Conservation (phyloP, 2,797 vertebrate species). For the Pantherophis alleghaniensis region DNA sequence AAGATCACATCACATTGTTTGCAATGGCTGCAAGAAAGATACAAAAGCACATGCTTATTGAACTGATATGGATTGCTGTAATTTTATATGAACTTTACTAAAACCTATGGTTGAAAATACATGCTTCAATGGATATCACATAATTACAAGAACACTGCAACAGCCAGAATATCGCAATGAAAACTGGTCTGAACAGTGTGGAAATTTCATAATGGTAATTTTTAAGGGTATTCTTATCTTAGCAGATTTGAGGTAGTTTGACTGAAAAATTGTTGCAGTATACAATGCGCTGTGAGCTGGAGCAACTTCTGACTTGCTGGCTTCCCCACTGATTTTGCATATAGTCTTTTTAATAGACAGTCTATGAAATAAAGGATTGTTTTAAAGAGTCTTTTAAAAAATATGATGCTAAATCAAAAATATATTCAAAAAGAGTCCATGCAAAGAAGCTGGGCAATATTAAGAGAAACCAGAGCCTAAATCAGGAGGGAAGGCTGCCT, state of each 20-base stretch:
- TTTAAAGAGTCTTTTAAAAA: neutral
- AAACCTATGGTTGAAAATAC: neutral
- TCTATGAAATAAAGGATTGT: neutral
- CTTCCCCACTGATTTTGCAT: neutral
- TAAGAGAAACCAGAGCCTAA: neutral
- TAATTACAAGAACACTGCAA: neutral
- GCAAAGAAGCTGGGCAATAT: neutral
- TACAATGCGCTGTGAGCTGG: neutral
- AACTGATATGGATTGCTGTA: neutral
- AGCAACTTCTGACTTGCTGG: neutral
- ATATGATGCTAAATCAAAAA: neutral
- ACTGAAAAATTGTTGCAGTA: neutral
- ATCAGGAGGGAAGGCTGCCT: neutral
- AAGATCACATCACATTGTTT: neutral
- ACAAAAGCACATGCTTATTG: neutral
- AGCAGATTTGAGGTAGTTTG: neutral
- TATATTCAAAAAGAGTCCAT: neutral
- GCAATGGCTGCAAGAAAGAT: neutral
- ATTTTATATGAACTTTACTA: neutral
- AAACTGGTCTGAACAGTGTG: neutral
- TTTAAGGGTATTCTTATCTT: neutral
- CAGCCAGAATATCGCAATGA: neutral
- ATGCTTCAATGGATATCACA: neutral
- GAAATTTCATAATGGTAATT: neutral
- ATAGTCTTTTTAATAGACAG: neutral